A percentile compares a stretch with the other conserved stretches of the same genome.
phyloP scores from a whole-genome alignment of 1,140 invertebrate genomes.

The Caenorhabditis remanei region DNA sequence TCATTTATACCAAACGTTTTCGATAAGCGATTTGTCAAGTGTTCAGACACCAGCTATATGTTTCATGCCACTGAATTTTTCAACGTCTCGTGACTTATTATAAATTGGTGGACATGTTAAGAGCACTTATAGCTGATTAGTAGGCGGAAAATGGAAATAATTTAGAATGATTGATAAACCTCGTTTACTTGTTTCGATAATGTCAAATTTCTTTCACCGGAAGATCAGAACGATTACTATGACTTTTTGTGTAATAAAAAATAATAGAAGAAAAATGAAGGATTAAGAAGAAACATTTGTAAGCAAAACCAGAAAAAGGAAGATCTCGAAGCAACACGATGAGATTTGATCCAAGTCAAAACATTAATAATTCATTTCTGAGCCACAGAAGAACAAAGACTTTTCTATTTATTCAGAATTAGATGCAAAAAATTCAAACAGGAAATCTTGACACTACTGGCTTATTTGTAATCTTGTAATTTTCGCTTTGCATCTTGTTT shows the following conservation, averaged over 20 bases:
- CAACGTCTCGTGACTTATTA: slow-evolving; percentile 31
- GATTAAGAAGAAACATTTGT: not conserved
- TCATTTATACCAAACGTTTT: slow-evolving; percentile 16
- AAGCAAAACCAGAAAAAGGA: not conserved
- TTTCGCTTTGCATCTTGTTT: not conserved
- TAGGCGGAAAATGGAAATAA: slow-evolving; percentile 37
- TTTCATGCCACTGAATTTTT: slow-evolving; percentile 7
- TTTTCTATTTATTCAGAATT: slow-evolving; percentile 9
- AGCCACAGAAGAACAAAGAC: not conserved
- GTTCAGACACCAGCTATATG: slow-evolving; percentile 39
- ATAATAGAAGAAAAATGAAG: not conserved
- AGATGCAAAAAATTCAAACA: slow-evolving; percentile 1
- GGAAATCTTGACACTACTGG: slow-evolving; percentile 30
- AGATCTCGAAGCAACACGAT: not conserved
- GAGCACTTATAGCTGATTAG: slow-evolving; percentile 35
- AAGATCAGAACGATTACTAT: not conserved
- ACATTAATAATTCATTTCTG: slow-evolving; percentile 17
- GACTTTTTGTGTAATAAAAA: not conserved
- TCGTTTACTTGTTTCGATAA: not conserved
- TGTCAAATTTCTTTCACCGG: not conserved
- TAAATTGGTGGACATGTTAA: slow-evolving; percentile 12
- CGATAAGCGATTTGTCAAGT: slow-evolving; percentile 24
- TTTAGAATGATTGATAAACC: not conserved
- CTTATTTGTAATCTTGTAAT: slow-evolving; percentile 44
- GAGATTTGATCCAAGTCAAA: slow-evolving; percentile 31